These are phyloP conservation scores for Lynx canadensis DNA, from an alignment of 2,113 vertebrate species.

Conservation along the genomic window DNA sequence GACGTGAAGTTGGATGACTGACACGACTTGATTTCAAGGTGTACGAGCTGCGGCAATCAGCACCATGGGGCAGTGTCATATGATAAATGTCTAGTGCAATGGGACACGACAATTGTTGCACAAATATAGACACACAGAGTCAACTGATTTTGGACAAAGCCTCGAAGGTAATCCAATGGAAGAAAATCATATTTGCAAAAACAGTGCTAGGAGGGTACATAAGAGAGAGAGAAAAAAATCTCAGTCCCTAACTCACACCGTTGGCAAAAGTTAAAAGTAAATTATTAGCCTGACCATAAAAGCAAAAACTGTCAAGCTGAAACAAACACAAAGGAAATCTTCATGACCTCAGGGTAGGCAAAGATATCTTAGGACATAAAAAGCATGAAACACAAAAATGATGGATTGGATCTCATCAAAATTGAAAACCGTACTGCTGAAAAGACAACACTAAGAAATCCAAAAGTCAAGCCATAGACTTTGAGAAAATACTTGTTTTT, in stretches of 20 bases:
- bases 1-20: not conserved
- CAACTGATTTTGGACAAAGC: not conserved
- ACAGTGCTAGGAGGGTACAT: not conserved
- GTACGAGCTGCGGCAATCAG: not conserved
- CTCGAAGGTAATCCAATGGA: not conserved
- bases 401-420: not conserved
- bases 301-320: not conserved
- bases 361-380: not conserved
- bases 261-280: not conserved
- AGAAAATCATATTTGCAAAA: not conserved
- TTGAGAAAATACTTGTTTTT: not conserved
- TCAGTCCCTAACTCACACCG: not conserved
- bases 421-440: not conserved
- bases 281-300: not conserved
- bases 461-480: not conserved
- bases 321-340: not conserved
- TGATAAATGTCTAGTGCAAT: not conserved
- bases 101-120: not conserved
- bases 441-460: not conserved
- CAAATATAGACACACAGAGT: not conserved
- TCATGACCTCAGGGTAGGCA: not conserved
- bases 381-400: not conserved
- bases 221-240: not conserved
- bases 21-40: not conserved
- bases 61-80: not conserved